Percentiles rank a stretch among this genome's conserved stretches.
Evolutionary conservation across 2,113 vertebrate species (phyloP).

Genomic region (Phaethornis superciliosus): DNA sequence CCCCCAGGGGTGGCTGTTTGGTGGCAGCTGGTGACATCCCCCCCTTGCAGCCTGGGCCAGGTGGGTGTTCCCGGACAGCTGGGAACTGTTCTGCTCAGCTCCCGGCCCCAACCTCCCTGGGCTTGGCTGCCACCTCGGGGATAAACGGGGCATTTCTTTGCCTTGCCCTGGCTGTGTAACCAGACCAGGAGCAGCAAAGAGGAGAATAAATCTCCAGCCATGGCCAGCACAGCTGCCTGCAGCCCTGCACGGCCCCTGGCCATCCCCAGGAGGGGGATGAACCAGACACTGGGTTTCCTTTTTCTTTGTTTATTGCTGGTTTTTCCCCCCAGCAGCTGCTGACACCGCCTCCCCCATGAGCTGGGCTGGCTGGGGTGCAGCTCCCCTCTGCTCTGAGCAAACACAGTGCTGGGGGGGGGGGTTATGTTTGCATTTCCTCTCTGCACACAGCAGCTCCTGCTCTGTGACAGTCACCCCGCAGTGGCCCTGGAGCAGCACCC

Average conservation of each 20-base stretch:
- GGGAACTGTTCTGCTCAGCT: neutral
- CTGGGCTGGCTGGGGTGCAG: neutral
- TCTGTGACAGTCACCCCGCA: neutral
- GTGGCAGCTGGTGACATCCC: neutral
- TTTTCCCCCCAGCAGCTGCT: neutral
- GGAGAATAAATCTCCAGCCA: neutral
- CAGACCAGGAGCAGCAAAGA: neutral
- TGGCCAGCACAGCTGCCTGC: neutral
- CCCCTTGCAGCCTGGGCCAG: neutral
- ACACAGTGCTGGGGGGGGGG: fast-evolving
- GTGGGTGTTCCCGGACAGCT: fast-evolving
- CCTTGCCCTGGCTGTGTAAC: neutral
- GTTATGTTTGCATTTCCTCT: neutral
- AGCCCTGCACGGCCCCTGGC: neutral
- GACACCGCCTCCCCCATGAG: fast-evolving
- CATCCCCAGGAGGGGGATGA: fast-evolving
- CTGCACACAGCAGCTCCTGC: neutral
- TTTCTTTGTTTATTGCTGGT: neutral
- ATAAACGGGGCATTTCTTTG: neutral
- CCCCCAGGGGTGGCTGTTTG: no score
- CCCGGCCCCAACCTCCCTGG: fast-evolving
- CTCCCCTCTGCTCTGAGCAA: neutral
- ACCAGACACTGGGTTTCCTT: neutral
- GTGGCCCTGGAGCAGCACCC: neutral
- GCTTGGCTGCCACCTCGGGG: neutral